Conservation (phyloP, 2,797 vertebrate genomes). For the Neomorphus geoffroyi region DNA sequence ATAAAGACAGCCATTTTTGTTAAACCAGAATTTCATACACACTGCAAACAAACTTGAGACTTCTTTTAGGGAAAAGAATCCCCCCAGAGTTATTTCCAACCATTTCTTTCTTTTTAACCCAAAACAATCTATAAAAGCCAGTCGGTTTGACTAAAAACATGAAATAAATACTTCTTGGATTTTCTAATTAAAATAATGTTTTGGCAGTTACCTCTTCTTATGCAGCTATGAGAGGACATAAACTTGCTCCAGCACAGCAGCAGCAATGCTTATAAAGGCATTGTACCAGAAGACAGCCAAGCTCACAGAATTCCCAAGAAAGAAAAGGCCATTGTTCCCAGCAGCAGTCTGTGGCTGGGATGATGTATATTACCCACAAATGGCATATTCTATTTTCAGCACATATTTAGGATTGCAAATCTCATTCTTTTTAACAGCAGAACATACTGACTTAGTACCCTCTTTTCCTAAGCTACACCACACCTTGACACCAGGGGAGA, state of each 20-base stretch:
- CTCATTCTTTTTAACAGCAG: not conserved
- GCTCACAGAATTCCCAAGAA: conserved; percentile 18
- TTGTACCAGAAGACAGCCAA: conserved; percentile 15
- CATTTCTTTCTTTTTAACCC: not conserved
- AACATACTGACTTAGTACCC: not conserved
- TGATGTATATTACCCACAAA: conserved; percentile 1
- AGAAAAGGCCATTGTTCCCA: conserved; percentile 2
- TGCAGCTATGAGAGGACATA: not conserved
- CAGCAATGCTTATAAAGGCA: conserved; percentile 10
- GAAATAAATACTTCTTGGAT: not conserved
- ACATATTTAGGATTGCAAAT: not conserved
- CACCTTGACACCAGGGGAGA: not conserved
- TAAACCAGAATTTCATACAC: not conserved
- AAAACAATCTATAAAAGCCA: not conserved
- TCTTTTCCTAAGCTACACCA: not conserved
- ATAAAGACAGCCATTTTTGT: not conserved
- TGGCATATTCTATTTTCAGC: conserved; percentile 21
- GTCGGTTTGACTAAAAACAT: not conserved
- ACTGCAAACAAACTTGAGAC: not conserved
- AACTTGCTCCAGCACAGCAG: not conserved
- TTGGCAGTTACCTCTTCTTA: not conserved
- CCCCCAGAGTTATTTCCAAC: not conserved
- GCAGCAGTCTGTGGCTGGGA: not conserved
- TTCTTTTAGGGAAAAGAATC: not conserved
- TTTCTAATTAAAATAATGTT: not conserved